Percentiles rank a stretch among this genome's conserved stretches.
phyloP scores from a whole-genome alignment of 2,888 invertebrate genomes.

The Pomacea canaliculata region DNA sequence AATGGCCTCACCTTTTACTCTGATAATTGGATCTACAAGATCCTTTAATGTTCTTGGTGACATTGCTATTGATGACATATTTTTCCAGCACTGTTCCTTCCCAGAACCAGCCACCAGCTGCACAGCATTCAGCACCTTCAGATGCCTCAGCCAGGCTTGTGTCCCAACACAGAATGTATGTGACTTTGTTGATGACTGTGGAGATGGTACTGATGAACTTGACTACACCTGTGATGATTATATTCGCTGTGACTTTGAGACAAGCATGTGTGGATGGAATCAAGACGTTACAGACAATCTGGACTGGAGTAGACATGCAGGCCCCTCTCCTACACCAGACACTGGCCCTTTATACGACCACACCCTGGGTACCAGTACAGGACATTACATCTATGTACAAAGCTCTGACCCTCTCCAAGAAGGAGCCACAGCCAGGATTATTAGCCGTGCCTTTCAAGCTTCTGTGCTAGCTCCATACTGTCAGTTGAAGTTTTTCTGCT shows the following conservation, averaged over 20 bases:
- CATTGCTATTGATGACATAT: slow-evolving; percentile 60
- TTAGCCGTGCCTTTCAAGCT: slow-evolving; percentile 45
- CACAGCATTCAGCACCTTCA: slow-evolving; percentile 36
- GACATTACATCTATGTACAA: slow-evolving; percentile 61
- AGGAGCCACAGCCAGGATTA: slow-evolving; percentile 64
- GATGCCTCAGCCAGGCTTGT: slow-evolving; percentile 56
- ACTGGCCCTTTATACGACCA: slow-evolving; percentile 67
- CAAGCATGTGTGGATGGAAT: slow-evolving; percentile 51
- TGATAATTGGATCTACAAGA: slow-evolving; percentile 47
- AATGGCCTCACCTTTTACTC: slow-evolving; percentile 43
- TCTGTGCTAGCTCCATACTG: slow-evolving; percentile 40
- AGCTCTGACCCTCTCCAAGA: slow-evolving; percentile 46
- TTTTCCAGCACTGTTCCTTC: slow-evolving; percentile 51
- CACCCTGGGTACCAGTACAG: slow-evolving; percentile 51
- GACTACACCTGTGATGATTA: slow-evolving; percentile 36
- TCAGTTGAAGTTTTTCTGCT: slow-evolving; percentile 58
- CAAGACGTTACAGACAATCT: slow-evolving; percentile 61
- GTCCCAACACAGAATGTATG: slow-evolving; percentile 47
- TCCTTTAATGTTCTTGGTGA: slow-evolving; percentile 49
- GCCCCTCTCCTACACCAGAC: slow-evolving; percentile 46
- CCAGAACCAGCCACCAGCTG: slow-evolving; percentile 43
- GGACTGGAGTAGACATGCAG: slow-evolving; percentile 61
- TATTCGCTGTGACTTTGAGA: slow-evolving; percentile 56
- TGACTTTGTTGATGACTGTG: slow-evolving; percentile 64
- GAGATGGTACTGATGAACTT: slow-evolving; percentile 61